Evolutionary conservation across 2,888 invertebrate genomes (phyloP), one percentile per base, ranked within the genome.

Genomic region (Chrysolina oricalcia): DNA sequence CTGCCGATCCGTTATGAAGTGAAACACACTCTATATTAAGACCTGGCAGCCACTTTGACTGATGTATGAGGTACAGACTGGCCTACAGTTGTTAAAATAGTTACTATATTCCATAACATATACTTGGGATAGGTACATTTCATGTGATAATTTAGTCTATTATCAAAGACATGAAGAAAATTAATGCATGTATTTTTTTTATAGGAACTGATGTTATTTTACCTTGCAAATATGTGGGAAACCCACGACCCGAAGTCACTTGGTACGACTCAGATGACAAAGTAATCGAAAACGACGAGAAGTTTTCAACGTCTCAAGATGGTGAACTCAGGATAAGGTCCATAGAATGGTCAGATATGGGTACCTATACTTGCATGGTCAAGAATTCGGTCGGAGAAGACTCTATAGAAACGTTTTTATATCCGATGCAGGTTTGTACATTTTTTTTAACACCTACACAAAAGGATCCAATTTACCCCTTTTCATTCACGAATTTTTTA

Each of bases 341-440:
- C 13, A 90, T 97, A 9, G 89, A 90, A 56, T 98, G 95, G 95
- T 88, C 90, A 11, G 95, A 96, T 82, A 96, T 97, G 96, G 97
- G 97, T 6, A 90, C 91, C 21, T 97, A 93, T 87, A 93, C 91
- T 0, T 98, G 98, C 86, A 89, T 92, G 15, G 95, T 94, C 0
- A 91, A 92, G 80, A 95, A 94, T 83, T 85, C 89, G 17, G 88
- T 91, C 17, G 94, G 94, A 5, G 91, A 91, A 78, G 94, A 93
- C 80, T 87, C 90, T 0, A 90, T 90, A 5, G 89, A 90, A 19
- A 94, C 94, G 9, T 96, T 96, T 88, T 86, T 96, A n/a, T 95
- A 96, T 85, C 94, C 96, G 17, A 85, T 91, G 83, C 87, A 85
- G 83, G 86, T 82, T 73, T 71, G 73, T 74, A 27, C 27, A 53